phyloP scores from a whole-genome alignment of 2,797 vertebrate genomes.

The Melanotaenia boesemani region DNA sequence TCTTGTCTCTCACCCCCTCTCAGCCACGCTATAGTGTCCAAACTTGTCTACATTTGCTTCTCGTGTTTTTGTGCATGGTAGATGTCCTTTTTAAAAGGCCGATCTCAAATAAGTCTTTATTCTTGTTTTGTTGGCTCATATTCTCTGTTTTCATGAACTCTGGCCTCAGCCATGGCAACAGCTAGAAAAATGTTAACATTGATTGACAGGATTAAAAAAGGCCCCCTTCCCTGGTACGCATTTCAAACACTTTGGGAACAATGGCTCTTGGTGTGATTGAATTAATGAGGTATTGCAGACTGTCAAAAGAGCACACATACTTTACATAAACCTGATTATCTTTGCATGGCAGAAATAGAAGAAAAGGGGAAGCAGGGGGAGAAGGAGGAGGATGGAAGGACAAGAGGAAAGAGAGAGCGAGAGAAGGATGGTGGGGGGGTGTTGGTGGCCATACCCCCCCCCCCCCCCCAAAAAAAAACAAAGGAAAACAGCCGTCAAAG shows the following conservation, averaged over 20 bases:
- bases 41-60: slow-evolving; percentile 99
- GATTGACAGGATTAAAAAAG: slow-evolving; percentile 99
- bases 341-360: slow-evolving; percentile 98
- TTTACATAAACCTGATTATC: slow-evolving; percentile 99
- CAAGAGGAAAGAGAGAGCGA: slow-evolving; percentile 65
- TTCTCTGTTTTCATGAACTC: slow-evolving; percentile 99
- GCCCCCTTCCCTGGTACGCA: slow-evolving; percentile 93
- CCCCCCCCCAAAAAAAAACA: slow-evolving; percentile 59
- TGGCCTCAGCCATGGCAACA: slow-evolving; percentile 99
- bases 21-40: slow-evolving; percentile 90
- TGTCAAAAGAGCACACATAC: slow-evolving; percentile 99
- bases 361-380: slow-evolving; percentile 82
- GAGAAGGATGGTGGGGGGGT: slow-evolving; percentile 71
- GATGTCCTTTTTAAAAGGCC: slow-evolving; percentile 97
- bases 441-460: slow-evolving; percentile 87
- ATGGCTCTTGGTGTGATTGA: slow-evolving; percentile 99
- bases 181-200: slow-evolving; percentile 99
- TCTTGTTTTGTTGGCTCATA: slow-evolving; percentile 98
- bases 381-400: slow-evolving; percentile 73
- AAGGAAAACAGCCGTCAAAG: slow-evolving; percentile 82
- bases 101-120: slow-evolving; percentile 99
- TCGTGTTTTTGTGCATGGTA: slow-evolving; percentile 97
- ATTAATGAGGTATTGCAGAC: slow-evolving; percentile 99
- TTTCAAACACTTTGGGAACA: slow-evolving; percentile 99
- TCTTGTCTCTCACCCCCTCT: slow-evolving; percentile 88